Percentiles rank a stretch among this genome's conserved stretches.
Conservation (phyloP, 2,888 invertebrate species). For the Pristionchus mayeri region DNA sequence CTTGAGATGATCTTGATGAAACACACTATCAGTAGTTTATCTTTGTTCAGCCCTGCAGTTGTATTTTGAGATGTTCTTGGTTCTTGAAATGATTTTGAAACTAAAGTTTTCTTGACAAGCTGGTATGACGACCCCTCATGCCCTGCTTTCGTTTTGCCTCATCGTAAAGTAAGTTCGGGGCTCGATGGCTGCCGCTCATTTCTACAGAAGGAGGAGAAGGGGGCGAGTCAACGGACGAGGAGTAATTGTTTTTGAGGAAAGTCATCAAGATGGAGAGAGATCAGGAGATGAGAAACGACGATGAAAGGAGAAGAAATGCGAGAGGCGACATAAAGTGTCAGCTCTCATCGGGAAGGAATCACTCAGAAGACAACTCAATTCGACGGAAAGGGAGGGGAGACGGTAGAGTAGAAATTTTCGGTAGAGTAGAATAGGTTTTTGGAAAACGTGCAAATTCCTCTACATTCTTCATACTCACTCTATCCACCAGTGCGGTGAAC, state of each 20-base stretch:
- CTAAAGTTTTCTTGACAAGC: neutral
- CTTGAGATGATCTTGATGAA: no score
- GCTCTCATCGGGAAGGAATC: constrained; percentile 16
- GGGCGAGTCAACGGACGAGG: neutral
- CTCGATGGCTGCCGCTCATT: constrained; percentile 41
- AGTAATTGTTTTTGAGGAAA: constrained; percentile 48
- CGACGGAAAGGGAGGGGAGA: neutral
- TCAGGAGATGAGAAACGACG: neutral
- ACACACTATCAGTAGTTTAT: no score
- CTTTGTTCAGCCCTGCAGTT: no score
- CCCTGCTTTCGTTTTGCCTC: neutral
- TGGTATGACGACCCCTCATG: neutral
- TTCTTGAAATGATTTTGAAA: no score
- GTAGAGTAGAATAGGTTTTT: constrained; percentile 17
- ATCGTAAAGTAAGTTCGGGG: neutral
- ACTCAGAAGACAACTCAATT: constrained; percentile 41
- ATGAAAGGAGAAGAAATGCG: constrained; percentile 16
- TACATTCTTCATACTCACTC: no score
- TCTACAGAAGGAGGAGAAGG: constrained; percentile 40
- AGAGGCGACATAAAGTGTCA: constrained; percentile 36
- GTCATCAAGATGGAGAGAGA: constrained; percentile 24
- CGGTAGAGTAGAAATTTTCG: neutral
- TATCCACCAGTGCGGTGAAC: no score
- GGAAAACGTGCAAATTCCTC: no score
- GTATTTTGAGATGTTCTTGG: no score